These are phyloP conservation scores for Eulemur rufifrons DNA, from an alignment of 2,113 vertebrate species.

Conservation along the genomic window DNA sequence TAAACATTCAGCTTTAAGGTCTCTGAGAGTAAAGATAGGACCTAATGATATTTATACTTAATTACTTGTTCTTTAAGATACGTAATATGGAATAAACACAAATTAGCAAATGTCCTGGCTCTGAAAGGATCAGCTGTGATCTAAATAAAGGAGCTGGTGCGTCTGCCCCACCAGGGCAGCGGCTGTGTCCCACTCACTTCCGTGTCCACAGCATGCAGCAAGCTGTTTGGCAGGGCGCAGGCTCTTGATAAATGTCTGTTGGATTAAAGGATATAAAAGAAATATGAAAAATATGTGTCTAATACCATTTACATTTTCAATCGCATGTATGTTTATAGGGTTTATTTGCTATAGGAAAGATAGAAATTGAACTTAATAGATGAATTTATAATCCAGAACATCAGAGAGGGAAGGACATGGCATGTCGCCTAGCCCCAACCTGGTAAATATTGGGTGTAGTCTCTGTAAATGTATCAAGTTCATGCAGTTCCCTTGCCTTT, in stretches of 20 bases:
- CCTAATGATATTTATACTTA: background rate
- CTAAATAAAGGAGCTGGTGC: background rate
- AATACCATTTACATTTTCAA: background rate
- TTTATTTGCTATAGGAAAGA: background rate
- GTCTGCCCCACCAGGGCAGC: background rate
- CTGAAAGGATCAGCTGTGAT: background rate
- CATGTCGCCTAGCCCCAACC: background rate
- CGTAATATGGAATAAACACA: background rate
- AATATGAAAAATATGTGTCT: background rate
- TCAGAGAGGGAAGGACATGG: background rate
- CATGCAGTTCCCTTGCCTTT: background rate
- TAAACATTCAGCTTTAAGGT: background rate
- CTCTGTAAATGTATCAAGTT: background rate
- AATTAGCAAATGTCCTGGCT: background rate
- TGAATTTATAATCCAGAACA: background rate
- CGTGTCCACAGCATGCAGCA: background rate
- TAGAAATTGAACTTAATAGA: background rate
- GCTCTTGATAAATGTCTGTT: background rate
- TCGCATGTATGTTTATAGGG: background rate
- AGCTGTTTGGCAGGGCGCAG: background rate
- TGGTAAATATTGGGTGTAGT: background rate
- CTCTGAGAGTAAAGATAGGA: background rate
- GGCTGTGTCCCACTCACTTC: background rate
- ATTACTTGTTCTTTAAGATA: constrained; percentile 24
- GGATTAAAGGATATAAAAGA: background rate